Percentiles rank a stretch among this genome's conserved stretches.
phyloP scores from a whole-genome alignment of 2,888 invertebrate species.

The Cheiracanthium punctorium region DNA sequence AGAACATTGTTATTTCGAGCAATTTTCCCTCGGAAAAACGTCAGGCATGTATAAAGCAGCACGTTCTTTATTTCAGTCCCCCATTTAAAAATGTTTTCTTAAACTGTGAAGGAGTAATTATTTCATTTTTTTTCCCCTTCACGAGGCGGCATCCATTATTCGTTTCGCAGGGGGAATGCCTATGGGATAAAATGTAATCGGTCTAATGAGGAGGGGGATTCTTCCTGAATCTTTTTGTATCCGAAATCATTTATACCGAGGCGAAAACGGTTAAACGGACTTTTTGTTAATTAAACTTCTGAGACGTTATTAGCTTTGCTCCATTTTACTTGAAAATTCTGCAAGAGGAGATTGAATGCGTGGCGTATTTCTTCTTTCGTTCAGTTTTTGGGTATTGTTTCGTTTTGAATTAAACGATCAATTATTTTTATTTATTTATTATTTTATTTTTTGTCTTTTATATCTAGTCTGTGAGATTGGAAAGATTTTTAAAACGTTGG shows the following conservation, averaged over 20 bases:
- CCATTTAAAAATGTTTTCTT: neutral
- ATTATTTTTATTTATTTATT: no score
- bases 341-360: neutral
- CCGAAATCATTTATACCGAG: conserved; percentile 40
- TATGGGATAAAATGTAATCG: neutral
- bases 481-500: no score
- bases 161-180: neutral
- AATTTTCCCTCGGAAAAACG: no score
- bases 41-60: no score
- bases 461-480: no score
- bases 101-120: neutral
- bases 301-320: conserved; percentile 37
- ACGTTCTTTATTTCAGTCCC: neutral
- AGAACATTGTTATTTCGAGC: neutral
- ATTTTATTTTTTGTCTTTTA: no score
- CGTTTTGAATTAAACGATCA: neutral
- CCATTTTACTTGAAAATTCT: neutral
- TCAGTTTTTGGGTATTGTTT: neutral
- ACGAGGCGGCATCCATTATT: neutral
- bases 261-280: conserved; percentile 45
- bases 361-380: neutral
- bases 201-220: neutral
- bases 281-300: conserved; percentile 65
- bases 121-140: neutral
- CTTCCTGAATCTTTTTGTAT: neutral